A percentile compares a stretch with the other conserved stretches of the same genome.
Evolutionary conservation across 1,140 invertebrate species (phyloP).

Genomic region (Drosophila oshimai): DNA sequence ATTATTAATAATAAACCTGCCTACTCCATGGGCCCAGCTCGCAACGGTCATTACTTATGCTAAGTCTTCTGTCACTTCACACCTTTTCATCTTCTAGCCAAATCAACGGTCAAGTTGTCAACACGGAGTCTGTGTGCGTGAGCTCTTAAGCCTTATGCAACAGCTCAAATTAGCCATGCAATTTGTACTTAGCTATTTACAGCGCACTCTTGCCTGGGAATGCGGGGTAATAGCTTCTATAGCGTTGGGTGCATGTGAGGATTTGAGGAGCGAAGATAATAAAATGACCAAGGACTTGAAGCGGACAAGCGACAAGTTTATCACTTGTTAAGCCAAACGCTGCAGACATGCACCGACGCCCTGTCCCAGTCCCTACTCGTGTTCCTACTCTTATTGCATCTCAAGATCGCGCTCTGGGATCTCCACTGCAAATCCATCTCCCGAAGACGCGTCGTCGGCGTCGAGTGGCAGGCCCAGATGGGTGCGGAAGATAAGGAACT

Average conservation of each 20-base stretch:
- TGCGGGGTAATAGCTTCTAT: conserved; percentile 22
- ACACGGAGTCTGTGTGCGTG: not conserved
- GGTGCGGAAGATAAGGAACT: too few species aligned
- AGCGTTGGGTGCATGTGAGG: conserved; percentile 28
- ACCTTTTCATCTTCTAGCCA: conserved; percentile 17
- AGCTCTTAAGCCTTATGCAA: conserved; percentile 62
- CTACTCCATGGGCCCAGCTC: conserved; percentile 39
- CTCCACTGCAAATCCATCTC: conserved; percentile 8
- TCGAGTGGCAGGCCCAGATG: too few species aligned
- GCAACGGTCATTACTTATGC: conserved; percentile 44
- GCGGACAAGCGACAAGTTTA: too few species aligned
- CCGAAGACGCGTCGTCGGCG: conserved; percentile 26
- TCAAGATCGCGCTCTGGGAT: not conserved
- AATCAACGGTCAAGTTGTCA: conserved; percentile 17
- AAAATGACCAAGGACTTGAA: conserved; percentile 59
- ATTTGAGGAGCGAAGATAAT: conserved; percentile 48
- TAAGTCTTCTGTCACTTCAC: conserved; percentile 38
- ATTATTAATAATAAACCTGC: conserved; percentile 43
- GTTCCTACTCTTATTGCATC: not conserved
- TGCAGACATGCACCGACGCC: conserved; percentile 40
- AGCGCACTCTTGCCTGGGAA: conserved; percentile 21
- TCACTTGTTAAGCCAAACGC: conserved; percentile 37
- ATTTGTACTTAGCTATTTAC: conserved; percentile 77
- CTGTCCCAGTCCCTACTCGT: not conserved
- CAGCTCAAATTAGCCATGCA: conserved; percentile 77